Conservation (phyloP, 2,888 invertebrate species). For the Apocheima hispidaria region DNA sequence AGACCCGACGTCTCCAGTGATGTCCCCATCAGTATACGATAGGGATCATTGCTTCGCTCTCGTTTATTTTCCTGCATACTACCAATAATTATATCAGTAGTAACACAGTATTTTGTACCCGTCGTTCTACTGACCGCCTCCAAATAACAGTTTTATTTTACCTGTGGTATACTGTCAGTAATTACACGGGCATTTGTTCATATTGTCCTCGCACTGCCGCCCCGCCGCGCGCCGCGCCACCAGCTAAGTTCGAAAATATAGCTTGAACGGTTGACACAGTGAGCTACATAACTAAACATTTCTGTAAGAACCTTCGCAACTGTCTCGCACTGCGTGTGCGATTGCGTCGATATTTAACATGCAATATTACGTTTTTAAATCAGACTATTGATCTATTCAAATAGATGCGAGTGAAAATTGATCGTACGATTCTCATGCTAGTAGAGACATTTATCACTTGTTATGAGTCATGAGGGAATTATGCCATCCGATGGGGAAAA, state of each 20-base stretch:
- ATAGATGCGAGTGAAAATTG: conserved; percentile 27
- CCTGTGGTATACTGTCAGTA: too few species aligned
- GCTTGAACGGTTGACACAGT: background rate
- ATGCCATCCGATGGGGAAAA: conserved; percentile 15
- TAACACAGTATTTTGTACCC: too few species aligned
- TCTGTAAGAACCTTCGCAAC: conserved; percentile 13
- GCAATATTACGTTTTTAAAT: conserved; percentile 24
- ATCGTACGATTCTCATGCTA: conserved; percentile 8
- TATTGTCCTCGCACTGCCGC: too few species aligned
- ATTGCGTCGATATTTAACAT: conserved; percentile 13
- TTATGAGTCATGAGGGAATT: conserved; percentile 18
- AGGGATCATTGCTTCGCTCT: too few species aligned
- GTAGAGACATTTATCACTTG: conserved; percentile 14
- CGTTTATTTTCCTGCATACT: too few species aligned
- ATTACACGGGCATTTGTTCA: too few species aligned
- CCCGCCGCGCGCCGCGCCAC: background rate
- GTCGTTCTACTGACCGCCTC: too few species aligned
- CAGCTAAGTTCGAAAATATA: background rate
- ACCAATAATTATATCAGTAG: too few species aligned
- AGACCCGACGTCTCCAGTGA: too few species aligned
- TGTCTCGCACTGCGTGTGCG: background rate
- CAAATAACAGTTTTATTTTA: too few species aligned
- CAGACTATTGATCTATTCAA: conserved; percentile 24
- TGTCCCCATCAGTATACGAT: too few species aligned
- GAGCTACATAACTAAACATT: background rate